These are phyloP conservation scores for Muscina levida DNA, from an alignment of 2,888 invertebrate species.

Conservation along the genomic window DNA sequence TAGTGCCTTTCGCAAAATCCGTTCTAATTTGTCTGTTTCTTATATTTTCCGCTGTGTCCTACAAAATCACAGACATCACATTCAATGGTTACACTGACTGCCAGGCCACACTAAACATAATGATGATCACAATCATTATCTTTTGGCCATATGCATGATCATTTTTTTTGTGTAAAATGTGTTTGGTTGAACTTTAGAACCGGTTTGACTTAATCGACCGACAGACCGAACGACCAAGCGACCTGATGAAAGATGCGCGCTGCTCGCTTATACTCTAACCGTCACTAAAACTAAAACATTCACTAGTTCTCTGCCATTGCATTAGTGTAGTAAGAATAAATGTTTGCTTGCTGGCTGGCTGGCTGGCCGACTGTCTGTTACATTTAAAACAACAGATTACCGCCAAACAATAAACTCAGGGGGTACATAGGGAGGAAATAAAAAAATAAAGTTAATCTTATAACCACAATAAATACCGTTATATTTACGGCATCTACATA, in stretches of 20 bases:
- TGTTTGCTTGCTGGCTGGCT: neutral
- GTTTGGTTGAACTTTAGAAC: constrained; percentile 60
- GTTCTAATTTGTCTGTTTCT: too few relatives aligned
- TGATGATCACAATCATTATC: constrained; percentile 13
- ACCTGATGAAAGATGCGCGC: constrained; percentile 61
- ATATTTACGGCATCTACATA: constrained; percentile 26
- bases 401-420: neutral
- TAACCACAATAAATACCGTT: constrained; percentile 63
- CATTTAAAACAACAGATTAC: constrained; percentile 24
- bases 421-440: neutral
- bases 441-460: constrained; percentile 48
- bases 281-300: neutral
- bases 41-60: too few relatives aligned
- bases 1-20: too few relatives aligned
- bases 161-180: neutral
- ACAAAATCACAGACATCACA: too few relatives aligned
- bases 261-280: neutral
- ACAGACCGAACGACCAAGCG: constrained; percentile 54
- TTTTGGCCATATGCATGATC: neutral
- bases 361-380: constrained; percentile 11
- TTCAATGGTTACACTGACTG: too few relatives aligned
- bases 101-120: neutral
- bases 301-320: too few relatives aligned
- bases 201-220: constrained; percentile 61
- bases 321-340: too few relatives aligned